Percentiles rank a stretch among this genome's conserved stretches.
These are phyloP conservation scores for Casuarius casuarius DNA, from an alignment of 2,113 vertebrate species.

Conservation along the genomic window DNA sequence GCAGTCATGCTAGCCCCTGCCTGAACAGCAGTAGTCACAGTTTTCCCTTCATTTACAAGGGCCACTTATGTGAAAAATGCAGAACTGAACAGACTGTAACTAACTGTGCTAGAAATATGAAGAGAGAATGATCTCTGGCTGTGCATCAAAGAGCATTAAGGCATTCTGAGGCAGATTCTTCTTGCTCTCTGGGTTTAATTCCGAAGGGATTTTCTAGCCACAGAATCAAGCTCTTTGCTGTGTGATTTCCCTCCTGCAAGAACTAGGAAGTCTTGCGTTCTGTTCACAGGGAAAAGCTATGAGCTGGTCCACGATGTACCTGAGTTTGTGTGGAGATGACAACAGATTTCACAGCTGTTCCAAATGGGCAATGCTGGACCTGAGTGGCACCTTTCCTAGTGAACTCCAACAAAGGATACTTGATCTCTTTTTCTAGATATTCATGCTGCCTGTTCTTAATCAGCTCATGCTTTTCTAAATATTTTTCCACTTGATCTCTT, in stretches of 20 bases:
- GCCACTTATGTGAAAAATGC: constrained; percentile 34
- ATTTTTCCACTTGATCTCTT: constrained; percentile 48
- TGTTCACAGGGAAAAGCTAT: neutral
- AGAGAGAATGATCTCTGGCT: constrained; percentile 53
- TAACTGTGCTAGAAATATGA: constrained; percentile 49
- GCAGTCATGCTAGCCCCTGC: neutral
- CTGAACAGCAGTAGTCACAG: neutral
- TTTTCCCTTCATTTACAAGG: neutral
- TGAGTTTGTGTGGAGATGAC: neutral
- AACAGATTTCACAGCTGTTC: neutral
- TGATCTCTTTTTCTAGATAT: constrained; percentile 36
- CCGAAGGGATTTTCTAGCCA: constrained; percentile 39
- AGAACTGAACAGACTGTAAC: constrained; percentile 11
- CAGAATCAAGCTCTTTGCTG: neutral
- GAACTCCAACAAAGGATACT: constrained; percentile 8
- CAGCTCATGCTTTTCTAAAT: constrained; percentile 42
- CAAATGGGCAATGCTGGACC: neutral
- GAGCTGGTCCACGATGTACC: neutral
- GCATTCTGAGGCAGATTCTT: constrained; percentile 54
- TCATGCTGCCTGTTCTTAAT: constrained; percentile 50
- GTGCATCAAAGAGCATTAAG: constrained; percentile 43
- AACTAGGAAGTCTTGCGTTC: neutral
- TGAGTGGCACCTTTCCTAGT: neutral
- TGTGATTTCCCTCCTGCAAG: constrained; percentile 22
- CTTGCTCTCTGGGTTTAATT: constrained; percentile 45